Evolutionary conservation across 2,113 vertebrate genomes (phyloP), one percentile per base, ranked within the genome.

Genomic region (Balaeniceps rex): DNA sequence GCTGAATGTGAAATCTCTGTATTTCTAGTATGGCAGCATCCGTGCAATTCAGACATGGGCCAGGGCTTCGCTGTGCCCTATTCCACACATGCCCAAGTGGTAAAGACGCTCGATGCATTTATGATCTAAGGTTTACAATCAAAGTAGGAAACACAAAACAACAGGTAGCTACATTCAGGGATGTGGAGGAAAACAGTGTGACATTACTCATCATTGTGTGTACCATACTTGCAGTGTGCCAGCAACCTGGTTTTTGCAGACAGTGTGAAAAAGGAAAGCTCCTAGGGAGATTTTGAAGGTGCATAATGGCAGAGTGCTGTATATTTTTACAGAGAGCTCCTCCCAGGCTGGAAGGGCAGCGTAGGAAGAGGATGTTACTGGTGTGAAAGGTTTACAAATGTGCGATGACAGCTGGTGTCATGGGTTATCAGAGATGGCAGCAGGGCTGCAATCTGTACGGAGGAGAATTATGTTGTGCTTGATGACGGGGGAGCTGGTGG

Each of bases 391-490:
- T 47, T 83, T 89, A 46, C 6, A 14, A 83, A 51, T 40, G 25
- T 25, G 26, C 2, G 3, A 31, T 40, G 61, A 31, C 58, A 71
- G 26, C 54, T 72, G 33, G 25, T 44, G 66, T 51, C 2, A 2
- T 4, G 9, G 7, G 9, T 66, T 87, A 49, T 91, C 61, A 42
- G 55, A 85, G 64, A 25, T 49, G 64, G 38, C 44, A 93, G 74
- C 0, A 0, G 71, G 64, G 42, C 52, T 51, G 33, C 51, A 78
- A 8, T 58, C 29, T 55, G n/a, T 40, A n/a, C 0, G 0, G n/a
- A 44, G 51, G 42, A 66, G 33, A 87, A 78, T 33, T 74, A 16
- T 21, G 29, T 58, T 75, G 33, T 68, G 13, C 28, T 54, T 84
- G 28, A n/a, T 87, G 38, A 33, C 0, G 0, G 25, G 11, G 23